These are phyloP conservation scores for Phylloscopus trochilus DNA, from an alignment of 2,113 vertebrate genomes.

Conservation along the genomic window DNA sequence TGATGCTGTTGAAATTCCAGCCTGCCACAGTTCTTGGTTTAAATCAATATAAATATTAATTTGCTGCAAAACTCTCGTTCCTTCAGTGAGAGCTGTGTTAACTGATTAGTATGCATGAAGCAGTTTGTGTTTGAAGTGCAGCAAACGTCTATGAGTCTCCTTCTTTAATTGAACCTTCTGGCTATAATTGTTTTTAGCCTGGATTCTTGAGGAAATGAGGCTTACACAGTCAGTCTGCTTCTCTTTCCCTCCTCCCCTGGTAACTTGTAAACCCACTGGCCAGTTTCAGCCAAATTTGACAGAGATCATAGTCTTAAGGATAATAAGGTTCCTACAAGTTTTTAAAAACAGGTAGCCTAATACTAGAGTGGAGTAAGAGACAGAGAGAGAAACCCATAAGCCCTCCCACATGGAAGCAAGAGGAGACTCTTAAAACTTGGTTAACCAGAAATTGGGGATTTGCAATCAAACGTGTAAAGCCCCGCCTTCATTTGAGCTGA, in stretches of 20 bases:
- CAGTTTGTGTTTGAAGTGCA: background rate
- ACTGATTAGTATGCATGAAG: conserved; percentile 33
- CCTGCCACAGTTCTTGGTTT: background rate
- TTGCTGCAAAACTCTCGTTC: background rate
- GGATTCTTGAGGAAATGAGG: conserved; percentile 26
- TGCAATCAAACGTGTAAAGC: background rate
- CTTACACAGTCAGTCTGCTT: background rate
- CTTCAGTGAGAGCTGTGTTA: background rate
- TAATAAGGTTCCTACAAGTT: background rate
- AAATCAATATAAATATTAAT: conserved; percentile 36
- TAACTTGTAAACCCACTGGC: background rate
- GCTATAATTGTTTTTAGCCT: conserved; percentile 46
- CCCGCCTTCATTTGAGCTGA: accelerated
- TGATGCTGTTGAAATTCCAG: background rate
- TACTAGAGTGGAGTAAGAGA: background rate
- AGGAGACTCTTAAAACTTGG: background rate
- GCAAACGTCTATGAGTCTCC: background rate
- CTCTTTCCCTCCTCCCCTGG: background rate
- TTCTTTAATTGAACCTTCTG: conserved; percentile 58
- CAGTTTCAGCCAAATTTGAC: conserved; percentile 3
- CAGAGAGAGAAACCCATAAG: background rate
- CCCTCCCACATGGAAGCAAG: background rate
- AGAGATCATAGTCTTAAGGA: background rate
- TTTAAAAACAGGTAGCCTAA: background rate
- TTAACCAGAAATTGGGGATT: background rate